Evolutionary conservation across 1,140 invertebrate species (phyloP).

Genomic region (Dreissena rostriformis): DNA sequence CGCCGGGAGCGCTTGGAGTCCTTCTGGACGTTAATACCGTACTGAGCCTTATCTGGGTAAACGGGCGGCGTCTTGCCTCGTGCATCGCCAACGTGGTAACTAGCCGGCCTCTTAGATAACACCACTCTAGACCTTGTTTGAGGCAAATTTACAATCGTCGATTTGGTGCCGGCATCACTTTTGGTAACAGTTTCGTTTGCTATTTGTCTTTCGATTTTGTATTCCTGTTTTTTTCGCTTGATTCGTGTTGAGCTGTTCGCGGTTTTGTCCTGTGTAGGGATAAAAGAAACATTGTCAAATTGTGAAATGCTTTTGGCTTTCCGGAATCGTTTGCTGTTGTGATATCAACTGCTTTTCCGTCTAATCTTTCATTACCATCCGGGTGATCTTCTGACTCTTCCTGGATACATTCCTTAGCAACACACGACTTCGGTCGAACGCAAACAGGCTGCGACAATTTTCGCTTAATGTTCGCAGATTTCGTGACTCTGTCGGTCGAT

Average conservation of each 20-base stretch:
- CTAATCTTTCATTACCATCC: not conserved
- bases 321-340: conserved; percentile 30
- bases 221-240: no score
- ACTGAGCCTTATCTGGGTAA: conserved; percentile 29
- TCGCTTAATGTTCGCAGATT: conserved; percentile 7
- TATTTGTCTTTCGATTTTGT: conserved; percentile 1
- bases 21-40: conserved; percentile 56
- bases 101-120: conserved; percentile 29
- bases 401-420: not conserved
- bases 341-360: no score
- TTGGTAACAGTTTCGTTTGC: not conserved
- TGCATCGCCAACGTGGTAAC: conserved; percentile 6
- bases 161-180: not conserved
- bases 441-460: conserved; percentile 4
- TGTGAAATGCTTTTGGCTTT: conserved; percentile 53
- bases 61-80: not conserved
- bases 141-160: not conserved
- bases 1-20: conserved; percentile 57
- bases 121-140: not conserved
- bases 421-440: not conserved
- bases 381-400: conserved; percentile 1
- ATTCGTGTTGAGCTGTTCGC: no score
- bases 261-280: conserved; percentile 56
- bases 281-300: conserved; percentile 59
- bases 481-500: conserved; percentile 21